A percentile compares a stretch with the other conserved stretches of the same genome.
Evolutionary conservation across 1,140 invertebrate genomes (phyloP).

Genomic region (Globodera ellingtonae): DNA sequence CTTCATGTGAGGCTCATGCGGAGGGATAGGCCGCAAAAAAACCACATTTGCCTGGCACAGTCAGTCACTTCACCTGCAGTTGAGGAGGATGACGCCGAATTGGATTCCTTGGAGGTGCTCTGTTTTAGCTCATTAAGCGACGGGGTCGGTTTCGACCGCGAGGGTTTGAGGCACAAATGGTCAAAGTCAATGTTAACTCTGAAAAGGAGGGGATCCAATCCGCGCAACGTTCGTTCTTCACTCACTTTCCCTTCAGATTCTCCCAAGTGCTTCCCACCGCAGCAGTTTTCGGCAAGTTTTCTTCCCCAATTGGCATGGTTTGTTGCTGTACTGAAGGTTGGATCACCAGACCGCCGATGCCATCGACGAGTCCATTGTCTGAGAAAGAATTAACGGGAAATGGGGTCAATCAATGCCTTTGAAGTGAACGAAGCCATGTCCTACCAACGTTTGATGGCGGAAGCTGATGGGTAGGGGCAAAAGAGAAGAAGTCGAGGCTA

Average conservation of each 20-base stretch:
- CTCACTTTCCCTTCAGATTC: slow-evolving; percentile 38
- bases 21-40: no score
- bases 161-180: slow-evolving; percentile 32
- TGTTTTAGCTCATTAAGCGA: slow-evolving; percentile 38
- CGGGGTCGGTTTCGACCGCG: slow-evolving; percentile 35
- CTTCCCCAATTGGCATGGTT: neutral
- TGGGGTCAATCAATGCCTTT: neutral
- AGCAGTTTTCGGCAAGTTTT: neutral
- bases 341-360: neutral
- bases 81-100: slow-evolving; percentile 1
- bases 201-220: slow-evolving; percentile 5
- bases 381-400: neutral
- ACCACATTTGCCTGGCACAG: no score
- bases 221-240: neutral
- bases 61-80: neutral
- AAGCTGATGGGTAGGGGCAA: neutral
- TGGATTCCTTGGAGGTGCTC: slow-evolving; percentile 2
- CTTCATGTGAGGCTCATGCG: no score
- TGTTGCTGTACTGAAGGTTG: slow-evolving; percentile 9
- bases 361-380: neutral
- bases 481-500: neutral
- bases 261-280: slow-evolving; percentile 34
- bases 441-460: neutral
- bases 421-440: neutral
- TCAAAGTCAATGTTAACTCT: slow-evolving; percentile 46